phyloP scores from a whole-genome alignment of 2,888 invertebrate genomes.

The Chesias legatella region DNA sequence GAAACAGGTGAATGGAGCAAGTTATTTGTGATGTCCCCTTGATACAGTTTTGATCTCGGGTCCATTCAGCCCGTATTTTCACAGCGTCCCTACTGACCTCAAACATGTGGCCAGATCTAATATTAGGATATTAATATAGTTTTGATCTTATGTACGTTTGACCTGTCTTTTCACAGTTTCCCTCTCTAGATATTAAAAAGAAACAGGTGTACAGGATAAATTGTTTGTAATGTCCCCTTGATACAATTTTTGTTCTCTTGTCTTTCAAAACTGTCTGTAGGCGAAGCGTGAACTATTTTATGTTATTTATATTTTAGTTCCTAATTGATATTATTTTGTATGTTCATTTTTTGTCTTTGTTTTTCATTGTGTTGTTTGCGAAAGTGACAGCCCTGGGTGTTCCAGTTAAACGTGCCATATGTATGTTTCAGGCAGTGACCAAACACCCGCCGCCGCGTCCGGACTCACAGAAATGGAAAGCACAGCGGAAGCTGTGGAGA shows the following conservation, averaged over 20 bases:
- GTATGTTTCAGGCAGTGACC: slow-evolving; percentile 76
- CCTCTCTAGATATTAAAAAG: too few relatives aligned
- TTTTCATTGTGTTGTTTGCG: neutral
- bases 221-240: too few relatives aligned
- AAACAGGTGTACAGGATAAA: too few relatives aligned
- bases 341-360: too few relatives aligned
- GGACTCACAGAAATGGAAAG: slow-evolving; percentile 56
- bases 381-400: slow-evolving; percentile 54
- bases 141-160: slow-evolving; percentile 12
- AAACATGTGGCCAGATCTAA: too few relatives aligned
- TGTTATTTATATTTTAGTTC: too few relatives aligned
- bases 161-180: too few relatives aligned
- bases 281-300: too few relatives aligned
- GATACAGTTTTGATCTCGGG: slow-evolving; percentile 40
- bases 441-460: slow-evolving; percentile 55
- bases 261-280: too few relatives aligned
- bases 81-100: slow-evolving; percentile 6
- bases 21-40: slow-evolving; percentile 28
- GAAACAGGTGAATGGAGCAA: too few relatives aligned
- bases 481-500: slow-evolving; percentile 38
- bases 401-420: slow-evolving; percentile 70
- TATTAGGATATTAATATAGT: neutral
- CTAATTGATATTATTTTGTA: too few relatives aligned
- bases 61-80: slow-evolving; percentile 11
- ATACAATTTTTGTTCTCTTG: too few relatives aligned